Base-by-base conservation (phyloP, 2,797 vertebrate genomes). In the Ctenopoma multispine region DNA sequence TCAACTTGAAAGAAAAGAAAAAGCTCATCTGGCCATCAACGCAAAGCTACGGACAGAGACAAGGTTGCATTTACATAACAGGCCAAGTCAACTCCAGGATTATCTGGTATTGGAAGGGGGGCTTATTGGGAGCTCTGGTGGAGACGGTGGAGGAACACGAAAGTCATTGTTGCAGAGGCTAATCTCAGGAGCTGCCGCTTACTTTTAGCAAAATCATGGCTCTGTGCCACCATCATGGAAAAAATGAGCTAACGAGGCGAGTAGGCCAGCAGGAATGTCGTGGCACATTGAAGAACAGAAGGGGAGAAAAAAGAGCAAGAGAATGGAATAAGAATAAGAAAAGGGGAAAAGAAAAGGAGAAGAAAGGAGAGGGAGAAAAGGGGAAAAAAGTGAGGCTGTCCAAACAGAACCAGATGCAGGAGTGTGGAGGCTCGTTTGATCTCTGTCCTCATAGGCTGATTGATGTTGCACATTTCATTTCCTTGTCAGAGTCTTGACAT, bases 401-500 rank as follows among this genome's bases (percentile, higher is more conserved):
- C 92, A 94, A 92, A 57, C 88, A 93, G 91, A 92, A 89, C 92
- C 86, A 91, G 92, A 93, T 92, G 84, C 79, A 90, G 76, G 86
- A 86, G 89, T 92, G 89, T 88, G 88, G 90, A 92, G 91, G 82
- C 74, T 17, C 73, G 93, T 95, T 95, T 95, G 95, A 95, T 95
- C 93, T 89, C 76, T 41, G 77, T 84, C 89, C 90, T 87, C 90
- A 74, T 87, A 80, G 89, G 84, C 88, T 94, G 94, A 95, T 92
- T 83, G 93, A 95, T 92, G 94, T 92, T 91, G 93, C 89, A 87
- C 85, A 73, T 90, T 91, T 95, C 92, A 91, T 93, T 92, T 90
- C 90, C 92, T 93, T 91, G 89, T 93, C 94, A 88, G 84, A 93
- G 87, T 90, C 88, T 84, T 95, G 94, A 95, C 94, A 94, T 93